These are phyloP conservation scores for Picathartes gymnocephalus DNA, from an alignment of 2,113 vertebrate genomes.

Conservation along the genomic window DNA sequence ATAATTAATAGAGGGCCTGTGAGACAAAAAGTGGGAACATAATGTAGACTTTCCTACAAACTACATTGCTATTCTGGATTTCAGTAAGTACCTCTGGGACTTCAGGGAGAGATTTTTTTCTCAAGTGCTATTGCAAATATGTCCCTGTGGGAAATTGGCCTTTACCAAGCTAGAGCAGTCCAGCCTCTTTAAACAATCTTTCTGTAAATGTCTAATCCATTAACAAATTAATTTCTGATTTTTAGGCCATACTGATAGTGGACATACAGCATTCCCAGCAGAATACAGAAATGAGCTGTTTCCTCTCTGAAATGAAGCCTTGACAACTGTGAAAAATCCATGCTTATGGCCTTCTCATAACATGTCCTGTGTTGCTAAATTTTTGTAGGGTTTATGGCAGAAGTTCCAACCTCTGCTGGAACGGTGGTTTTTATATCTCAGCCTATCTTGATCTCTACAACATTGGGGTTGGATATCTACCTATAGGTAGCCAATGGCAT, in stretches of 20 bases:
- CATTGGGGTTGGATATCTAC: neutral
- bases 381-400: neutral
- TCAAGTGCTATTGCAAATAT: neutral
- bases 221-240: slow-evolving; percentile 42
- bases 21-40: neutral
- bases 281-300: neutral
- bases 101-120: neutral
- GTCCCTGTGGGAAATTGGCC: neutral
- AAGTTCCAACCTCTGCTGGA: neutral
- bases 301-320: neutral
- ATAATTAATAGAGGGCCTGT: neutral
- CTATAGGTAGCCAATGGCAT: neutral
- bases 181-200: slow-evolving; percentile 20
- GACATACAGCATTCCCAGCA: neutral
- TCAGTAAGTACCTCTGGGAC: neutral
- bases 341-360: neutral
- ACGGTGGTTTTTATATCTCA: neutral
- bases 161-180: neutral
- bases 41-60: neutral
- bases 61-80: neutral
- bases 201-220: slow-evolving; percentile 8
- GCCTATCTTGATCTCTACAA: neutral
- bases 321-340: neutral
- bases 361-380: neutral
- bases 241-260: neutral